These are phyloP conservation scores for Crypturellus undulatus DNA, from an alignment of 2,113 vertebrate genomes.

Conservation along the genomic window DNA sequence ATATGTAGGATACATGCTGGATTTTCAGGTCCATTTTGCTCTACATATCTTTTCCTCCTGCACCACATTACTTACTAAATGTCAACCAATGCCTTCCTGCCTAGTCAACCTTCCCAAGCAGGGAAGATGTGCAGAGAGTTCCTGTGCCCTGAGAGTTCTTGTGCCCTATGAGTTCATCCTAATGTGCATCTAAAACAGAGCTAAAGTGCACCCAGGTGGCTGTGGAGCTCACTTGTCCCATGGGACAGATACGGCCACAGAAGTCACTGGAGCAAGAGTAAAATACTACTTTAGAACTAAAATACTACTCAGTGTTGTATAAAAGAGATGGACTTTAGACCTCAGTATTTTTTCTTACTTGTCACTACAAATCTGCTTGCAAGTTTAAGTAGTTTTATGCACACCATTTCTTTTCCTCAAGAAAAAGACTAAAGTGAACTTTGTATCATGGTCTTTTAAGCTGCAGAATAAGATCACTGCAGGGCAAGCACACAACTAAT, in stretches of 20 bases:
- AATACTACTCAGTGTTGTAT: not conserved
- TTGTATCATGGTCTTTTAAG: not conserved
- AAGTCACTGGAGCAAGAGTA: not conserved
- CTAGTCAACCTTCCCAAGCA: not conserved
- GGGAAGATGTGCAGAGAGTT: not conserved
- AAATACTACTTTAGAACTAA: not conserved
- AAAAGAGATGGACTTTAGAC: not conserved
- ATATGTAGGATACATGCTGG: not conserved
- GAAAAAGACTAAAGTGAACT: not conserved
- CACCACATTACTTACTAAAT: not conserved
- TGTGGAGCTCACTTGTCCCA: not conserved
- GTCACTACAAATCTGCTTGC: not conserved
- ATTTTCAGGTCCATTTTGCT: not conserved
- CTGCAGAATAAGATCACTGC: not conserved
- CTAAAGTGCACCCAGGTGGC: not conserved
- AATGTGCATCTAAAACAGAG: not conserved
- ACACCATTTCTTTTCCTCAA: not conserved
- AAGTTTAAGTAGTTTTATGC: not conserved
- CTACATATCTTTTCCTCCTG: not conserved
- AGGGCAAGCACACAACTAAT: not conserved
- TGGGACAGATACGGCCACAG: not conserved
- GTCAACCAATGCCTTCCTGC: not conserved
- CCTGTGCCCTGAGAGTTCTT: not conserved
- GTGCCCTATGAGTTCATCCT: not conserved
- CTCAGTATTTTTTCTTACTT: not conserved